A percentile compares a stretch with the other conserved stretches of the same genome.
Evolutionary conservation across 2,888 invertebrate species (phyloP).

Genomic region (Chalcosyrphus nemorum): DNA sequence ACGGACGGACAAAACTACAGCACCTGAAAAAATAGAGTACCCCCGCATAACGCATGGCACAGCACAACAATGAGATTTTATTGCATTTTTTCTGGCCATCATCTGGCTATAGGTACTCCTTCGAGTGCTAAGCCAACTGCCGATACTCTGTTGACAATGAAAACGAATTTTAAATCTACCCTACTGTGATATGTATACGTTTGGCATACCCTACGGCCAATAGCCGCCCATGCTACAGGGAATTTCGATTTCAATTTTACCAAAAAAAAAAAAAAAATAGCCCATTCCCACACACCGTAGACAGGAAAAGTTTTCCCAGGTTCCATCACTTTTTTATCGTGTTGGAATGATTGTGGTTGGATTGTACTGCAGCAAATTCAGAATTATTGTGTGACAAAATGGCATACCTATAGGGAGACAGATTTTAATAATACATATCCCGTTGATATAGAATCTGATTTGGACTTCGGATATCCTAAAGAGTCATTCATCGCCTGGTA

Average conservation of each 20-base stretch:
- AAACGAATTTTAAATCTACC: conserved; percentile 31
- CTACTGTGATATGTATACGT: background rate
- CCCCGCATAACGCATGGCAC: background rate
- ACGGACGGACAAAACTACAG: background rate
- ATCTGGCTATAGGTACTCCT: background rate
- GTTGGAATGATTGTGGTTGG: conserved; percentile 67
- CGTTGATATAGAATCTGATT: conserved; percentile 32
- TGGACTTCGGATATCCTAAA: background rate
- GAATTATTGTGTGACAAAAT: conserved; percentile 47
- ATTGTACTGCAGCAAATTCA: conserved; percentile 36
- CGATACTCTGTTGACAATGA: conserved; percentile 31
- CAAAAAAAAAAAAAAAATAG: conserved; percentile 13
- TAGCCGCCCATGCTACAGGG: conserved; percentile 1
- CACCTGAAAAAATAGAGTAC: conserved; percentile 16
- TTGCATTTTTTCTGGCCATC: conserved; percentile 37
- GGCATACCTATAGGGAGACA: conserved; percentile 27
- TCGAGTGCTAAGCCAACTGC: conserved; percentile 10
- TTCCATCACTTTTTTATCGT: conserved; percentile 48
- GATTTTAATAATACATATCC: conserved; percentile 48
- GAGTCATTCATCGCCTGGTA: background rate
- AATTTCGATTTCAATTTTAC: conserved; percentile 57
- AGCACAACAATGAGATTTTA: conserved; percentile 52
- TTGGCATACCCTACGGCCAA: conserved; percentile 7
- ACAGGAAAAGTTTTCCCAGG: conserved; percentile 50
- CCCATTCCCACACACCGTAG: conserved; percentile 13